phyloP scores from a whole-genome alignment of 2,113 vertebrate species.

The Numenius arquata region DNA sequence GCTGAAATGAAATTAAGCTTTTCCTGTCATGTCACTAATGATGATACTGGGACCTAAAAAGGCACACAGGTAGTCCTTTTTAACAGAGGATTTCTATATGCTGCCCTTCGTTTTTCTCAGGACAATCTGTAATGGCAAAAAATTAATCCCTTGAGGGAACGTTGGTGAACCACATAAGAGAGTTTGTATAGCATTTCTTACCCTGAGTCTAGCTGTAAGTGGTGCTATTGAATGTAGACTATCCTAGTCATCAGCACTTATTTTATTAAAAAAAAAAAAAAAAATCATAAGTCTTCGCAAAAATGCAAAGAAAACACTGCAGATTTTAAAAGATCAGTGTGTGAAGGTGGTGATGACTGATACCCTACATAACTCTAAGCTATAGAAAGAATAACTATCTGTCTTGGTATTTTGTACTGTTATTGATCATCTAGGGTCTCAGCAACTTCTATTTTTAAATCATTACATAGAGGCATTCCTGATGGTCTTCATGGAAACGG shows the following conservation, averaged over 20 bases:
- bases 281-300: accelerated
- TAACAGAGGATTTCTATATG: background rate
- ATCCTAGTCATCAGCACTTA: background rate
- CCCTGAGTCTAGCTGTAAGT: background rate
- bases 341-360: background rate
- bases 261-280: background rate
- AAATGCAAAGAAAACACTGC: background rate
- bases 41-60: background rate
- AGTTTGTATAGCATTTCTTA: background rate
- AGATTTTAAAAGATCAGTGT: background rate
- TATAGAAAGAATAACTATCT: background rate
- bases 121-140: background rate
- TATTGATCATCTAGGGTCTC: accelerated
- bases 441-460: background rate
- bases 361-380: background rate
- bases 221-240: background rate
- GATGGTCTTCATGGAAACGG: background rate
- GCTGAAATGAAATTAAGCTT: background rate
- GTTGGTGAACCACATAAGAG: background rate
- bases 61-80: background rate
- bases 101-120: background rate
- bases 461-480: background rate
- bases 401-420: background rate
- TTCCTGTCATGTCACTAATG: background rate
- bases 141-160: background rate